Evolutionary conservation across 1,140 invertebrate species (phyloP).

Genomic region (Babylonia areolata): DNA sequence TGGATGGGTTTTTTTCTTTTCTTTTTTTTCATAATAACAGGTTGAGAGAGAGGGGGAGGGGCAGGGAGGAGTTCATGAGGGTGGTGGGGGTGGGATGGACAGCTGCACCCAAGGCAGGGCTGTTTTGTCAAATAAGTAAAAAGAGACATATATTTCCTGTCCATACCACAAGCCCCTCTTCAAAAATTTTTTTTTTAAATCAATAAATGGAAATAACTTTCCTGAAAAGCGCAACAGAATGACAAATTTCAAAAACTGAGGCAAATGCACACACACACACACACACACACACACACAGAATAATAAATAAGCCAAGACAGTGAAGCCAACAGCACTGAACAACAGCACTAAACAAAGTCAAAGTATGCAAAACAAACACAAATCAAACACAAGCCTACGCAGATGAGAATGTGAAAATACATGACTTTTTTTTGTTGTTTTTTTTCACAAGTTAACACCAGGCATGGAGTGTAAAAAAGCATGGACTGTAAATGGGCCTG

Average conservation of each 20-base stretch:
- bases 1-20: too few species aligned
- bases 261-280: neutral
- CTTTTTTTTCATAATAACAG: neutral
- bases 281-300: neutral
- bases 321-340: neutral
- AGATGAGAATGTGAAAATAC: too few species aligned
- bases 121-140: neutral
- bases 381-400: too few species aligned
- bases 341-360: neutral
- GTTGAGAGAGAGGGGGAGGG: neutral
- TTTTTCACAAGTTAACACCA: neutral
- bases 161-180: neutral
- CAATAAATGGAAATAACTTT: neutral
- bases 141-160: neutral
- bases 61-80: neutral
- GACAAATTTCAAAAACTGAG: neutral
- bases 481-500: too few species aligned
- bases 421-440: too few species aligned
- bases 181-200: neutral
- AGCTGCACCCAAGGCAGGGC: neutral
- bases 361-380: neutral
- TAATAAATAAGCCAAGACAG: neutral
- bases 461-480: too few species aligned
- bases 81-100: neutral
- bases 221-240: neutral